Conservation (phyloP, 2,888 invertebrate species). For the Disparrhopalites patrizii region DNA sequence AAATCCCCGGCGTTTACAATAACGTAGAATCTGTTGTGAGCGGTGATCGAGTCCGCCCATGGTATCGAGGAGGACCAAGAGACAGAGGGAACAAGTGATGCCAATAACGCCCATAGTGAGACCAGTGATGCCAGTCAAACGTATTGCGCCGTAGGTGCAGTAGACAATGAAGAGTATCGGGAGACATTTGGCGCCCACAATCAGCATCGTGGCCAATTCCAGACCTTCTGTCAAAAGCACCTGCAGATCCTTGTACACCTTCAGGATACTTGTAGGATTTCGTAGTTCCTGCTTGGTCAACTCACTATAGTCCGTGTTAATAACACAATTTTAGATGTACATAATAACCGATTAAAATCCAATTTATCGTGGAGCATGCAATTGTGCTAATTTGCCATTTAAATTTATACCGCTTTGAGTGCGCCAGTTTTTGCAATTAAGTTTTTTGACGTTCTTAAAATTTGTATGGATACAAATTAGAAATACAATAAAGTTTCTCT, state of each 20-base stretch:
- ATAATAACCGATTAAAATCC: no score
- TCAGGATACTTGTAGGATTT: not conserved
- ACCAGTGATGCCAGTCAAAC: not conserved
- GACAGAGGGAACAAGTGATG: not conserved
- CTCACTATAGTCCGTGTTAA: no score
- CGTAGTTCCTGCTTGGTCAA: no score
- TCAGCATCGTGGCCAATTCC: not conserved
- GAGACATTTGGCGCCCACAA: not conserved
- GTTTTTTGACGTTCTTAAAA: no score
- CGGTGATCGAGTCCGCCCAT: not conserved
- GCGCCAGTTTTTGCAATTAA: no score
- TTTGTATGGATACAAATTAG: no score
- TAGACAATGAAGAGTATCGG: not conserved
- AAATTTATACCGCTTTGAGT: no score
- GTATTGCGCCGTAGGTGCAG: slow-evolving; percentile 2
- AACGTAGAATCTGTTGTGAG: not conserved
- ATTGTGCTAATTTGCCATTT: not conserved
- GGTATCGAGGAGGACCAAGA: not conserved
- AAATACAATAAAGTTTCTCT: no score
- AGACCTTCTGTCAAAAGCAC: not conserved
- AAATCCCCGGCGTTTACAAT: not conserved
- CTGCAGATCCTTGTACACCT: not conserved
- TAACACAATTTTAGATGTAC: no score
- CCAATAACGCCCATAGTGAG: slow-evolving; percentile 3
- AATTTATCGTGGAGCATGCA: no score